Evolutionary conservation across 2,797 vertebrate genomes (phyloP).

Genomic region (Erpetoichthys calabaricus): DNA sequence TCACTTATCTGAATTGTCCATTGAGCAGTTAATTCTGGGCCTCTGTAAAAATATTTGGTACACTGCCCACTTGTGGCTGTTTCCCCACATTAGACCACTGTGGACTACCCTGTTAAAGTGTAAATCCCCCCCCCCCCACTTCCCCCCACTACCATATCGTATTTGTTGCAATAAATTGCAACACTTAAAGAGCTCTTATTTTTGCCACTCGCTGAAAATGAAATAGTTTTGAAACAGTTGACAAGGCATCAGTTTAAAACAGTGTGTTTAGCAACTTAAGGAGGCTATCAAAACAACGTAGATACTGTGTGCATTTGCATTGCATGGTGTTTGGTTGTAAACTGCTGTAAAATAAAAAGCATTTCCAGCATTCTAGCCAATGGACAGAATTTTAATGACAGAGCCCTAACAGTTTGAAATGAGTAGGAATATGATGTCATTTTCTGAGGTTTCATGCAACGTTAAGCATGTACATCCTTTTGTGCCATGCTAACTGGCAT

Average conservation of each 20-base stretch:
- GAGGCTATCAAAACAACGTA: neutral
- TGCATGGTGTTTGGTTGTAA: constrained; percentile 22
- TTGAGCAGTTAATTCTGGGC: no score
- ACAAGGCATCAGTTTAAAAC: neutral
- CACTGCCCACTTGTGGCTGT: no score
- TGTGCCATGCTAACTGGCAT: constrained; percentile 41
- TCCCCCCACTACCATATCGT: no score
- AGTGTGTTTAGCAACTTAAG: neutral
- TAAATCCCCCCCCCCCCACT: no score
- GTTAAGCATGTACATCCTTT: constrained; percentile 51
- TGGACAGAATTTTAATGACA: constrained; percentile 37
- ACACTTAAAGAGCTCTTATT: no score
- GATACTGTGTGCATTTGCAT: constrained; percentile 13
- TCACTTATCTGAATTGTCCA: no score
- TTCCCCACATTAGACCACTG: no score
- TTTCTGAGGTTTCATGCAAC: constrained; percentile 47
- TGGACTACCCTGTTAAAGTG: no score
- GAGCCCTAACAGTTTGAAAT: constrained; percentile 36
- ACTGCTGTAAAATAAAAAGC: constrained; percentile 5
- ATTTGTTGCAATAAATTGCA: no score
- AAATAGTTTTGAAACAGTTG: no score
- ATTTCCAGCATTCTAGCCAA: constrained; percentile 21
- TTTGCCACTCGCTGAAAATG: no score
- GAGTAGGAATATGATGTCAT: constrained; percentile 46
- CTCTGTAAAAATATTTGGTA: no score